Conservation (phyloP, 2,113 vertebrate species). For the Eudyptes chrysolophus region DNA sequence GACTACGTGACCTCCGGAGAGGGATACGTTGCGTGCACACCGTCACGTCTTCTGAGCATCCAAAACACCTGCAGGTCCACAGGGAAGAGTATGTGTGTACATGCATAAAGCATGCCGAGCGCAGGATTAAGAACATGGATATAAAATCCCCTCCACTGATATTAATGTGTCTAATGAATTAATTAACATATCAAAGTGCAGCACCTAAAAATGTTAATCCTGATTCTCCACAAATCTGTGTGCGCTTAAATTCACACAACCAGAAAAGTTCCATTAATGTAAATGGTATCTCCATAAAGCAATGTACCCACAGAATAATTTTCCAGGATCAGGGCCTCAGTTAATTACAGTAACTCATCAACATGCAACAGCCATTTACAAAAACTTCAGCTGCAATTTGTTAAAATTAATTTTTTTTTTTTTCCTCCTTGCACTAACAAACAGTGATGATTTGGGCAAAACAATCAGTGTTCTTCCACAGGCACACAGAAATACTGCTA, state of each 20-base stretch:
- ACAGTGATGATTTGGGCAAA: neutral
- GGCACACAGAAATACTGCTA: neutral
- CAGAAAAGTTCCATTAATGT: neutral
- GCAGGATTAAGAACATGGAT: neutral
- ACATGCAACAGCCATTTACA: neutral
- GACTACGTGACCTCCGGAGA: fast-evolving
- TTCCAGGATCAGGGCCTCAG: neutral
- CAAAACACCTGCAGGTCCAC: neutral
- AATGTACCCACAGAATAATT: neutral
- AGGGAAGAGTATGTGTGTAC: fast-evolving
- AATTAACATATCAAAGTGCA: neutral
- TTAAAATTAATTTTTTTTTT: neutral
- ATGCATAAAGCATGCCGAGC: neutral
- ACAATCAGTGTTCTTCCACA: neutral
- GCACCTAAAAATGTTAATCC: neutral
- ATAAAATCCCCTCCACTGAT: neutral
- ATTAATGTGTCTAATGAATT: neutral
- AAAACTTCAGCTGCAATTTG: neutral
- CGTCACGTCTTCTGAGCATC: neutral
- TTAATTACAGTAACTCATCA: neutral
- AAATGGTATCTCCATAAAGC: neutral
- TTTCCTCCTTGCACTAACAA: neutral
- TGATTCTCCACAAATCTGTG: neutral
- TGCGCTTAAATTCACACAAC: neutral
- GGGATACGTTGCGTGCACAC: fast-evolving